Base-by-base conservation (phyloP, 2,888 invertebrate species). In the Scaptomyza reducta region DNA sequence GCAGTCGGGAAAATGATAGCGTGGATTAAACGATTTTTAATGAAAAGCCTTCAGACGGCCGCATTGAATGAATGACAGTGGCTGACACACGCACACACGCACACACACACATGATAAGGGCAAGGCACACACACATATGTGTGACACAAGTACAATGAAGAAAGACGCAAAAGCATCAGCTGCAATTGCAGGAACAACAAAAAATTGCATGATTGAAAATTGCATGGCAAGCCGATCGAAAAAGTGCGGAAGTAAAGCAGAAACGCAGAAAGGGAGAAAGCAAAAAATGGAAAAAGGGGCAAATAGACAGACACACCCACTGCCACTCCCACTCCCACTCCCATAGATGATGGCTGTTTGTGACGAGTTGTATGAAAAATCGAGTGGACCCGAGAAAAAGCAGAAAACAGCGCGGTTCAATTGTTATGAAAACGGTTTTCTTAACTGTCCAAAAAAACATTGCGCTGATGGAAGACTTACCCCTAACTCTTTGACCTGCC, bases 21-120 rank as follows among this genome's bases (percentile, higher is more conserved):
- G 74, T 72, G 89, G 89, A 87, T 87, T 87, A 87, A 87, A 89
- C 89, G 88, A 89, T 87, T 87, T 87, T 87, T 87, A 89, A 89
- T 87, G 86, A 89, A 87, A 89, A 80, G 80, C 83, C 88, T 80
- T 85, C 83, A 85, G 87, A 87, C 63, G 86, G 88, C 70, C 61
- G 56, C 75, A 68, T 64, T 73, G 70, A 70, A 86, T 79, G 79
- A 79, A 83, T 79, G 79, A 79, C 74, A 74, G 75, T 62, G 64
- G 31, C 63, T 68, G 82, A 68, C 81, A 78, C 60, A 63, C 68
- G 53, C 65, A 61, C 66, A 33, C 53, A 14, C 53, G 7, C 27
- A 27, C 11, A 7, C 49, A 18, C 65, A 59, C 61, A 46, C 54
- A 18, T 38, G 18, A 54, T 56, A 73, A 75, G 57, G 54, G 44